Evolutionary conservation across 2,113 vertebrate genomes (phyloP), one percentile per base, ranked within the genome.

Genomic region (Synodontis membranacea): DNA sequence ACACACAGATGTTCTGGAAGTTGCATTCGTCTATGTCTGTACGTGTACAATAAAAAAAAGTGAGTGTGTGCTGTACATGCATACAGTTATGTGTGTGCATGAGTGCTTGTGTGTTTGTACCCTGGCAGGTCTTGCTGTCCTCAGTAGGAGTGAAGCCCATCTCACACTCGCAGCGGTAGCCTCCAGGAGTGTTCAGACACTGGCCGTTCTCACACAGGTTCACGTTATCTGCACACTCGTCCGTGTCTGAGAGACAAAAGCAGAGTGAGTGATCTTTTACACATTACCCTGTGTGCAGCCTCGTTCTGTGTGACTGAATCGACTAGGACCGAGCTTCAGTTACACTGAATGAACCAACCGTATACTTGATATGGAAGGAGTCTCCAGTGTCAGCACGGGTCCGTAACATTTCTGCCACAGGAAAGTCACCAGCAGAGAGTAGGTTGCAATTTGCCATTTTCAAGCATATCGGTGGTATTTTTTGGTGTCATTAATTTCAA

Each of bases 1-100:
- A 98, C 31, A 97, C 95, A 3, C 98, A 99, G 90, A 98, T 96
- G 90, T 97, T 98, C 92, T 97, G 96, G 91, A 98, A 96, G 78
- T 96, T 95, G 90, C 98, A 99, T 83, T 99, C 97, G 0, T 99
- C 96, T 0, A 98, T 97, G 89, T 99, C 97, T 99, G 96, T 14
- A n/a, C n/a, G 58, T 81, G 21, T 75, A 44, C 1, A 87, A 42
- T 25, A 87, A 48, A n/a, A 39, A 56, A 15, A 46, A 37, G 44
- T 44, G 10, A 64, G 25, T 50, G 48, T 80, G 74, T 72, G 31
- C 3, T 52, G 15, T 31, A 17, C 37, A 12, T 34, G 9, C 19
- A 15, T 23, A 42, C 5, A 66, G 9, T 66, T 74, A n/a, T 52
- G 50, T 84, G 46, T 14, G n/a, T 52, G 74, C 54, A 54, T 85